Evolutionary conservation across 2,113 vertebrate species (phyloP).

Genomic region (Holacanthus passer): DNA sequence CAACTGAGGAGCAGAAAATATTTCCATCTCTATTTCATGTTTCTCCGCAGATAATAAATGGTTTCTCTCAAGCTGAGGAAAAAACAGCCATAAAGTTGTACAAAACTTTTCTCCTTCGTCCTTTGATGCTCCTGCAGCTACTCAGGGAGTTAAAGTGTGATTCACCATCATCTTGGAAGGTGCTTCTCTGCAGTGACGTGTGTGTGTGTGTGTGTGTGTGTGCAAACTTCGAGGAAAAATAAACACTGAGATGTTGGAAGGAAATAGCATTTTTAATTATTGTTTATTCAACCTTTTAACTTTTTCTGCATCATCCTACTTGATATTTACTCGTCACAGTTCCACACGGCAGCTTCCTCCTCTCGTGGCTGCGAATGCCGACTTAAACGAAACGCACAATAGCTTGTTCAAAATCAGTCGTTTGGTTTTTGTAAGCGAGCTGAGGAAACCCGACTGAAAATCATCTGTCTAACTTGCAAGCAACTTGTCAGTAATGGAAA

Average conservation of each 20-base stretch:
- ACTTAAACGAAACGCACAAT: too few relatives aligned
- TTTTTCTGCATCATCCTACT: neutral
- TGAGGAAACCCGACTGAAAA: too few relatives aligned
- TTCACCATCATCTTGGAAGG: neutral
- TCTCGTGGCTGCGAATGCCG: too few relatives aligned
- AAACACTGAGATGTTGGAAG: neutral
- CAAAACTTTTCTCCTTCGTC: constrained; percentile 26
- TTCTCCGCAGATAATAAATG: constrained; percentile 19
- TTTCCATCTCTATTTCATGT: constrained; percentile 14
- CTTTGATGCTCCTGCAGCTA: constrained; percentile 33
- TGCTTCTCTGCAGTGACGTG: constrained; percentile 5
- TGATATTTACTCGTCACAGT: too few relatives aligned
- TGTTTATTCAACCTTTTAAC: neutral
- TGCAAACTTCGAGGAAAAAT: neutral
- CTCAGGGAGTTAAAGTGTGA: constrained; percentile 24
- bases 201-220: constrained; percentile 40
- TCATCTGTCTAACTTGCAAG: too few relatives aligned
- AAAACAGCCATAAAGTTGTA: neutral
- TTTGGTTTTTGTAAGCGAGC: too few relatives aligned
- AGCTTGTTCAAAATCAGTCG: too few relatives aligned
- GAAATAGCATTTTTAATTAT: neutral
- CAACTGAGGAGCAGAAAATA: neutral
- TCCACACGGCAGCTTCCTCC: too few relatives aligned
- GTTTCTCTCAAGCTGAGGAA: constrained; percentile 3
- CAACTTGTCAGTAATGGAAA: too few relatives aligned